Percentiles rank a stretch among this genome's conserved stretches.
These are phyloP conservation scores for Leucozona laternaria DNA, from an alignment of 2,888 invertebrate genomes.

Conservation along the genomic window DNA sequence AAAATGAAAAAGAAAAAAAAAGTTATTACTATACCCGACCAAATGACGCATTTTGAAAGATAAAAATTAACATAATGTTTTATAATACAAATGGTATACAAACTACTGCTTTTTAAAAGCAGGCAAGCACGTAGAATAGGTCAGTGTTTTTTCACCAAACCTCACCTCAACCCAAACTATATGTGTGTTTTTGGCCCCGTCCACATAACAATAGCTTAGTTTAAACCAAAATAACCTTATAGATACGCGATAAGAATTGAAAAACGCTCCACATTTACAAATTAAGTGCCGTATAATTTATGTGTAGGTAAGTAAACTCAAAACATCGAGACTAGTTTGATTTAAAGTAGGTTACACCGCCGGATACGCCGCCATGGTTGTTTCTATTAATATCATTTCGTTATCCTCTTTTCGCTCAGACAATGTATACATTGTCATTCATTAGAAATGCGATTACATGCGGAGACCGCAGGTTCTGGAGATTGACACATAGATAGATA, in stretches of 20 bases:
- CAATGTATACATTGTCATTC: slow-evolving; percentile 63
- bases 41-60: slow-evolving; percentile 26
- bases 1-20: slow-evolving; percentile 3
- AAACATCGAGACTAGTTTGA: slow-evolving; percentile 13
- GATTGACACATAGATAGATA: slow-evolving; percentile 6
- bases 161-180: background rate
- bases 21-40: background rate
- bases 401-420: slow-evolving; percentile 30
- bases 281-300: slow-evolving; percentile 3
- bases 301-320: background rate
- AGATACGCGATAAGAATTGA: slow-evolving; percentile 14
- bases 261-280: slow-evolving; percentile 8
- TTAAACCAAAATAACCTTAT: background rate
- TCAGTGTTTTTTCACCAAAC: slow-evolving; percentile 4
- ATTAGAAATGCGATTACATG: slow-evolving; percentile 68
- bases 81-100: background rate
- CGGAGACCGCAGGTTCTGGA: slow-evolving; percentile 54
- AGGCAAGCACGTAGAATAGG: slow-evolving; percentile 6
- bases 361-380: slow-evolving; percentile 21
- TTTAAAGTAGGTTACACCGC: slow-evolving; percentile 61
- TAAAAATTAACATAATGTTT: slow-evolving; percentile 21
- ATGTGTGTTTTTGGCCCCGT: background rate
- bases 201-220: background rate
- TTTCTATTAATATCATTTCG: slow-evolving; percentile 58
- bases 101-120: background rate